Percentiles rank a stretch among this genome's conserved stretches.
phyloP scores from a whole-genome alignment of 2,113 vertebrate genomes.

The Chloebia gouldiae region DNA sequence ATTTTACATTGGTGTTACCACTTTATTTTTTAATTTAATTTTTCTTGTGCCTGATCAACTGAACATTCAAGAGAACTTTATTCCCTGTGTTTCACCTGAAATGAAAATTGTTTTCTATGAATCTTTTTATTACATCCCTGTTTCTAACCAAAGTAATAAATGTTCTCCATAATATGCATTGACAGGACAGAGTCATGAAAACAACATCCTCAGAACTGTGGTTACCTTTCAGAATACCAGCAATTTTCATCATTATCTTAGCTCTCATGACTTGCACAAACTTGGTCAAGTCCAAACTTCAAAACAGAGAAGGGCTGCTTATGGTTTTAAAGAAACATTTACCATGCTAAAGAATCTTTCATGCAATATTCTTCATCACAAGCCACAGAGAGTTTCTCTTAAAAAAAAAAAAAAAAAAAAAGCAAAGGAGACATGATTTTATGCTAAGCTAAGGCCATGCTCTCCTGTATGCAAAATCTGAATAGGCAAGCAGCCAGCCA shows the following conservation, averaged over 20 bases:
- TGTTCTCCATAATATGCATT: background rate
- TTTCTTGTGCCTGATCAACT: background rate
- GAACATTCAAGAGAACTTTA: background rate
- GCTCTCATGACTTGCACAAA: background rate
- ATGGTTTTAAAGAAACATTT: background rate
- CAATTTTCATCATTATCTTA: background rate
- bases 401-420: background rate
- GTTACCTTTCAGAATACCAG: background rate
- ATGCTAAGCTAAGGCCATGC: background rate
- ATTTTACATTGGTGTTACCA: background rate
- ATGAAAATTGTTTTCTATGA: background rate
- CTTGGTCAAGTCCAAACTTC: background rate
- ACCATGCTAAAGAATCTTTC: background rate
- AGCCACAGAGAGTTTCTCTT: background rate
- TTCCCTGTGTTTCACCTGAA: background rate
- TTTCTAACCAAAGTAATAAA: background rate
- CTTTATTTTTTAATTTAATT: background rate
- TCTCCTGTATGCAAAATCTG: background rate
- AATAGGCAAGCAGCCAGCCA: background rate
- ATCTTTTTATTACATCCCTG: background rate
- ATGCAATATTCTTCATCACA: background rate
- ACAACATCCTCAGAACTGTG: background rate
- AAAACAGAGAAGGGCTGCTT: background rate
- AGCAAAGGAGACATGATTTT: background rate
- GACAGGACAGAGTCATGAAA: background rate